A percentile compares a stretch with the other conserved stretches of the same genome.
These are phyloP conservation scores for Sphenopsis melanotis DNA, from an alignment of 2,797 vertebrate species.

Conservation along the genomic window DNA sequence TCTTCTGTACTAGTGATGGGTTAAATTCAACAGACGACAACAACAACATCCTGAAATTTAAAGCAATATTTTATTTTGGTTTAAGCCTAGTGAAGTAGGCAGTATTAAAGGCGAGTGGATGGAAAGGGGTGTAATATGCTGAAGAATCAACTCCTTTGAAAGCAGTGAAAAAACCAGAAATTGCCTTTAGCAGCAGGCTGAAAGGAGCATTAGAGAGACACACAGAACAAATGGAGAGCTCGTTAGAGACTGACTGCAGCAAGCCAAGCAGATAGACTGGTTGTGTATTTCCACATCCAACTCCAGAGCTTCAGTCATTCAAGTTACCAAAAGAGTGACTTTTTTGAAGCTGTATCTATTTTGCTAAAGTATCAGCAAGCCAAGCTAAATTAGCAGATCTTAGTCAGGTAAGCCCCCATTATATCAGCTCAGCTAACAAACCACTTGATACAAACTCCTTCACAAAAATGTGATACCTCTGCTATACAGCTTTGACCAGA, in stretches of 20 bases:
- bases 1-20: constrained; percentile 4
- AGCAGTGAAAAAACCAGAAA: neutral
- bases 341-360: neutral
- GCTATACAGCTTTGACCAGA: neutral
- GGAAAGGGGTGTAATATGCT: neutral
- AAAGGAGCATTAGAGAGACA: neutral
- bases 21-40: constrained; percentile 44
- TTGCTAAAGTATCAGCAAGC: neutral
- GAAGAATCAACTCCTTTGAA: constrained; percentile 14
- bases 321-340: neutral
- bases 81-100: neutral
- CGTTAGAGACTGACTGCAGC: neutral
- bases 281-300: neutral
- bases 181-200: neutral
- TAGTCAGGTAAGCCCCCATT: neutral
- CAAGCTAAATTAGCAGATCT: neutral
- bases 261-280: neutral
- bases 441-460: neutral
- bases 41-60: constrained; percentile 29
- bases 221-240: neutral
- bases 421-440: rapidly evolving
- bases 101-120: neutral
- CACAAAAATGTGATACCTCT: neutral
- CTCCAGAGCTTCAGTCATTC: neutral
- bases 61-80: constrained; percentile 26